A percentile compares a stretch with the other conserved stretches of the same genome.
Conservation (phyloP, 2,888 invertebrate genomes). For the Agrochola lota region DNA sequence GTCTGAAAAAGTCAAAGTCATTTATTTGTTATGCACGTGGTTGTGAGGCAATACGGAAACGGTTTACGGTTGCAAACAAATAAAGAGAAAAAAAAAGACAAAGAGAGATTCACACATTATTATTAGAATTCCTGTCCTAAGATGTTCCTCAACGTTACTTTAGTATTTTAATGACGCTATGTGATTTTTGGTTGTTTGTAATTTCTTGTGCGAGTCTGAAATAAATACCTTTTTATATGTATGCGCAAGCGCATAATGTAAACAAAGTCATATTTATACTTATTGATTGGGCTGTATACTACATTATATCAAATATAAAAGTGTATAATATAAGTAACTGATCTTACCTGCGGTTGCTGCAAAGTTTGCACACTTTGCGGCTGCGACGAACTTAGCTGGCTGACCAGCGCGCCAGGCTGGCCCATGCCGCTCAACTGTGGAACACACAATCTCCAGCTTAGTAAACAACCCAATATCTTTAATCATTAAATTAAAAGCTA, state of each 20-base stretch:
- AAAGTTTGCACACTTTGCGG: conserved; percentile 78
- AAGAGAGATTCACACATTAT: not conserved
- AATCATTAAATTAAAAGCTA: conserved; percentile 36
- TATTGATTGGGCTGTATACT: not conserved
- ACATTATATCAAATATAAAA: not conserved
- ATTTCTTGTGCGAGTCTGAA: not conserved
- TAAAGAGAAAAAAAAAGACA: too few species aligned
- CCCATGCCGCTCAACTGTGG: conserved; percentile 88
- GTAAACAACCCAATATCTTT: not conserved
- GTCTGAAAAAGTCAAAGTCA: conserved; percentile 65
- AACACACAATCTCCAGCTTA: conserved; percentile 18
- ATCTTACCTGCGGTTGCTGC: conserved; percentile 79
- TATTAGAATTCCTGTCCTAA: not conserved
- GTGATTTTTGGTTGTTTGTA: not conserved
- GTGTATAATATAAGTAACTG: not conserved
- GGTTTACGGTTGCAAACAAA: not conserved
- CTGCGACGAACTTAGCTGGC: conserved; percentile 78
- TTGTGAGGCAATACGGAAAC: not conserved
- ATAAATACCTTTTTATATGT: too few species aligned
- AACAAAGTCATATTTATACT: not conserved
- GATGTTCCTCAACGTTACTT: not conserved
- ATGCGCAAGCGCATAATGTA: not conserved
- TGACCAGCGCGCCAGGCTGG: conserved; percentile 84
- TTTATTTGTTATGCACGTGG: not conserved
- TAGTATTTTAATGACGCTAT: not conserved